These are phyloP conservation scores for Andrena chrysosceles DNA, from an alignment of 2,888 invertebrate species.

Conservation along the genomic window DNA sequence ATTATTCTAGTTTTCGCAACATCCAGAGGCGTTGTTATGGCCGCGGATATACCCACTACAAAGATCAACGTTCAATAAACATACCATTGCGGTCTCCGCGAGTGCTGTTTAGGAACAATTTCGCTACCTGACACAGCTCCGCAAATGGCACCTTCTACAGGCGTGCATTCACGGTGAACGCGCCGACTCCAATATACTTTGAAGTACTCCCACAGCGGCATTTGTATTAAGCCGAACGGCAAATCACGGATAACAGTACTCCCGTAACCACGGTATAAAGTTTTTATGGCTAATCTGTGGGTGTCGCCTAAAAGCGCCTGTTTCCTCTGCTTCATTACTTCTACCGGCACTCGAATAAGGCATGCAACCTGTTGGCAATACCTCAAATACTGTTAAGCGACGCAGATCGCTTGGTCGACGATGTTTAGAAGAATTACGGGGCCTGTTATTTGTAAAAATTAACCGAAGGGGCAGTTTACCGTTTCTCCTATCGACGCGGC, in stretches of 20 bases:
- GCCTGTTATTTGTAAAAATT: not conserved
- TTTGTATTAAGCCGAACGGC: constrained; percentile 98
- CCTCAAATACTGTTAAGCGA: constrained; percentile 10
- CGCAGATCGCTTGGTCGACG: not conserved
- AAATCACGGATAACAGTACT: constrained; percentile 93
- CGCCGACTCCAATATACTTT: constrained; percentile 87
- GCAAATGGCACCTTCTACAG: constrained; percentile 92
- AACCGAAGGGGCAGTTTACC: constrained; percentile 85
- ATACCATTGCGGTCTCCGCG: not conserved
- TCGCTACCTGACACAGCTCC: constrained; percentile 92
- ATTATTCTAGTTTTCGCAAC: constrained; percentile 99
- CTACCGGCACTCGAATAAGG: constrained; percentile 96
- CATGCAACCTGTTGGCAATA: constrained; percentile 90
- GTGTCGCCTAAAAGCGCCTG: constrained; percentile 88
- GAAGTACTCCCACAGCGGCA: constrained; percentile 97
- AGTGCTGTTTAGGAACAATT: constrained; percentile 21
- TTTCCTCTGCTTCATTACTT: constrained; percentile 97
- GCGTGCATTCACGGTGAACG: constrained; percentile 84
- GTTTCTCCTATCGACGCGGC: constrained; percentile 95
- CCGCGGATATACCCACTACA: constrained; percentile 92
- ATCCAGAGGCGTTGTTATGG: constrained; percentile 97
- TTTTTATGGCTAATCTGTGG: constrained; percentile 80
- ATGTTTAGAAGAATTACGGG: not conserved
- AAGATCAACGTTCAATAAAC: constrained; percentile 53
- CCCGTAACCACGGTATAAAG: constrained; percentile 91